Evolutionary conservation across 2,113 vertebrate genomes (phyloP), one percentile per base, ranked within the genome.

Genomic region (Cryptoleucopteryx plumbea): DNA sequence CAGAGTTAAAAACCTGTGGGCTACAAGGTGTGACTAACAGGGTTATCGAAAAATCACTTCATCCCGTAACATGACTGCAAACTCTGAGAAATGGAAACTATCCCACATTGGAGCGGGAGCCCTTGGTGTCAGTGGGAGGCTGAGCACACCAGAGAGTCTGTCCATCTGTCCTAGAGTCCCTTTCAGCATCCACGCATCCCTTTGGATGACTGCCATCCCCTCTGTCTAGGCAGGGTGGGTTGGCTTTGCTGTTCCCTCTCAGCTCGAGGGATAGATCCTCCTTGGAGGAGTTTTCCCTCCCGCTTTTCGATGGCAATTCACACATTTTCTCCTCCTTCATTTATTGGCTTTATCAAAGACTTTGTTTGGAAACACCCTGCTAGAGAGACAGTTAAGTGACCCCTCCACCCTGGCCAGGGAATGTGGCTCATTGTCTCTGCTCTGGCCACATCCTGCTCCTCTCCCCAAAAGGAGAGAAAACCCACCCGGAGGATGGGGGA

Each of bases 41-140:
- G 6, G 48, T 81, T 75, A 75, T 56, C 16, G 4, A 52, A 47
- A 47, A 50, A 68, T 59, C 13, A 10, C 8, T 56, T 82, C 38
- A 47, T 71, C 50, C 63, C 3, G 0, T 42, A 67, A 43, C 11
- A 0, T 0, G 5, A 12, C 43, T 42, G 67, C 42, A 42, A 6
- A 52, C 48, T 48, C 36, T 8, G 66, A 61, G 82, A 58, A 62
- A 45, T 25, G 32, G 71, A 73, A 75, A 10, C 8, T 26, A 8
- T 50, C 18, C 65, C 55, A 11, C 20, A 7, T 2, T 9, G 4
- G 29, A 56, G 52, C 0, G 0, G 56, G 52, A 72, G 43, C 18
- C 19, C 21, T 68, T 0, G 8, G 40, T 55, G 50, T 43, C 32
- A 4, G 52, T 3, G n/a, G 29, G 67, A 71, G 25, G 53, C 52